These are phyloP conservation scores for Drosophila kurseongensis DNA, from an alignment of 1,140 invertebrate genomes.

Conservation along the genomic window DNA sequence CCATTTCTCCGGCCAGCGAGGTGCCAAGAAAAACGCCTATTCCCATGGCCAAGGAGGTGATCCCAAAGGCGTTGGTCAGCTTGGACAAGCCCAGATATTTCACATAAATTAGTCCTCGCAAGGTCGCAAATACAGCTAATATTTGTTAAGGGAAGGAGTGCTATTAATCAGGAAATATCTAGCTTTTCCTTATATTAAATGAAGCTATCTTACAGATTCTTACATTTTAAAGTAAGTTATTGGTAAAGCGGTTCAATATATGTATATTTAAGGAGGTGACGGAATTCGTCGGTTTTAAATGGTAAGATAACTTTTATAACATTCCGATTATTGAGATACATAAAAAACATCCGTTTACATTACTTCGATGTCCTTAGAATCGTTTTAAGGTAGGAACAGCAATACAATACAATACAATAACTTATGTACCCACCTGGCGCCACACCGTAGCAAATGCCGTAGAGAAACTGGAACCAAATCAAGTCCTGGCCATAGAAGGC, in stretches of 20 bases:
- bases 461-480: conserved; percentile 89
- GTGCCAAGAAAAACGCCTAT: conserved; percentile 71
- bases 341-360: too few relatives aligned
- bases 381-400: background rate
- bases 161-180: too few relatives aligned
- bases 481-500: conserved; percentile 65
- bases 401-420: too few relatives aligned
- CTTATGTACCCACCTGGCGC: conserved; percentile 86
- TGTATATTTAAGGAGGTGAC: too few relatives aligned
- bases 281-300: too few relatives aligned
- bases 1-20: conserved; percentile 54
- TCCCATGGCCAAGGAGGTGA: conserved; percentile 73
- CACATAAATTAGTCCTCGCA: conserved; percentile 76
- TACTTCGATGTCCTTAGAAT: background rate
- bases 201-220: too few relatives aligned
- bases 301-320: too few relatives aligned
- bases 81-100: conserved; percentile 69
- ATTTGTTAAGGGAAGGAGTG: too few relatives aligned
- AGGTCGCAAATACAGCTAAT: conserved; percentile 67
- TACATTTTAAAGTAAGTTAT: too few relatives aligned
- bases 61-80: conserved; percentile 79
- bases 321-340: too few relatives aligned
- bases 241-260: too few relatives aligned
- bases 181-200: too few relatives aligned
- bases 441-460: conserved; percentile 93